Percentiles rank a stretch among this genome's conserved stretches.
Evolutionary conservation across 2,113 vertebrate genomes (phyloP).

Genomic region (Corythornis madagascariensis): DNA sequence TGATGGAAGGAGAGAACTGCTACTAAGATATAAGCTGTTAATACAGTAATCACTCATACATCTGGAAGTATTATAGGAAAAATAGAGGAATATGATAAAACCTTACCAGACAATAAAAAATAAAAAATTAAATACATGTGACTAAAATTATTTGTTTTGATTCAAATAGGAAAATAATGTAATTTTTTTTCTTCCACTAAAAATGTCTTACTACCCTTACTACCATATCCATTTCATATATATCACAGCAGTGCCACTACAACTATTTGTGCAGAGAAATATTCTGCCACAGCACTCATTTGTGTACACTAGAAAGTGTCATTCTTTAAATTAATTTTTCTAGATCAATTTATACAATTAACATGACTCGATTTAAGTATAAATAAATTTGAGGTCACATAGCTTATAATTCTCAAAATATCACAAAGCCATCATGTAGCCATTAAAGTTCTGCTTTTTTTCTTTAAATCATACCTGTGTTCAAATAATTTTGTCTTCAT

Average conservation of each 20-base stretch:
- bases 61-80: background rate
- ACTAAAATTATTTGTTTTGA: background rate
- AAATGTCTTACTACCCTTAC: background rate
- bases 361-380: background rate
- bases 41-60: background rate
- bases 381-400: background rate
- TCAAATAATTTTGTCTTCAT: background rate
- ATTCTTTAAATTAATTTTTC: background rate
- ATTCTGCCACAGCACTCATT: background rate
- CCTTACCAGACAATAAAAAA: background rate
- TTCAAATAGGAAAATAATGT: background rate
- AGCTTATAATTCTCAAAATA: background rate
- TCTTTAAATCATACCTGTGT: background rate
- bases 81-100: background rate
- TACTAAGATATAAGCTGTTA: background rate
- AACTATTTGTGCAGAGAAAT: background rate
- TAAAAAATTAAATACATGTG: background rate
- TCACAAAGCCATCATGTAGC: background rate
- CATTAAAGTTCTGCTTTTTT: background rate
- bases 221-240: background rate
- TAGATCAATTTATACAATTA: background rate
- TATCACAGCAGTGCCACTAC: background rate
- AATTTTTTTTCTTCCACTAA: background rate
- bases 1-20: background rate
- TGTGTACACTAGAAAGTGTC: background rate